phyloP scores from a whole-genome alignment of 2,888 invertebrate genomes.

The Limnephilus rhombicus region DNA sequence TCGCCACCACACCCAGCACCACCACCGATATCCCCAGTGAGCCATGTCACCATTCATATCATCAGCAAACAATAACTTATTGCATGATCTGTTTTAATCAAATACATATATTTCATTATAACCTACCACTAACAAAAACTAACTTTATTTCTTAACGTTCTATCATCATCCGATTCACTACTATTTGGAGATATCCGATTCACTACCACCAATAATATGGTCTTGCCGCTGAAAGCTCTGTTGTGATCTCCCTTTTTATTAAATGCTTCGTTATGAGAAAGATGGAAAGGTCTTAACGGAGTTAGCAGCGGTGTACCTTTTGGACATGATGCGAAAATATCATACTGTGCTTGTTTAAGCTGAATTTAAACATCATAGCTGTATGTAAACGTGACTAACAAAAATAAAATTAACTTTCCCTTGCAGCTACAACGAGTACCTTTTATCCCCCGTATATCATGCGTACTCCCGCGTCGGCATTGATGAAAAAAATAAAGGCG shows the following conservation, averaged over 20 bases:
- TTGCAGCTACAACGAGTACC: slow-evolving; percentile 64
- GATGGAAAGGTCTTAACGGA: not conserved
- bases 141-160: not conserved
- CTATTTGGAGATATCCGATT: not conserved
- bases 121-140: not conserved
- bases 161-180: not conserved
- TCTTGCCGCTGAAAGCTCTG: not conserved
- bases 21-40: slow-evolving; percentile 76
- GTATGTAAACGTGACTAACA: slow-evolving; percentile 35
- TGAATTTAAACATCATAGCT: not conserved
- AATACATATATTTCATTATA: not conserved
- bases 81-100: not conserved
- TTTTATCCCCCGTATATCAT: slow-evolving; percentile 62
- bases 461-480: slow-evolving; percentile 73
- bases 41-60: not conserved
- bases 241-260: not conserved
- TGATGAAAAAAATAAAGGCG: slow-evolving; percentile 76
- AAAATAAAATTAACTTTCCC: slow-evolving; percentile 67
- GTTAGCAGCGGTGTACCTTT: not conserved
- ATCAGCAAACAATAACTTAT: not conserved
- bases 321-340: not conserved
- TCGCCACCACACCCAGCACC: slow-evolving; percentile 74
- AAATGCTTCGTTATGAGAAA: not conserved
- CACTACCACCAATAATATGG: not conserved
- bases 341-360: not conserved